phyloP scores from a whole-genome alignment of 2,797 vertebrate genomes.

The Molothrus ater region DNA sequence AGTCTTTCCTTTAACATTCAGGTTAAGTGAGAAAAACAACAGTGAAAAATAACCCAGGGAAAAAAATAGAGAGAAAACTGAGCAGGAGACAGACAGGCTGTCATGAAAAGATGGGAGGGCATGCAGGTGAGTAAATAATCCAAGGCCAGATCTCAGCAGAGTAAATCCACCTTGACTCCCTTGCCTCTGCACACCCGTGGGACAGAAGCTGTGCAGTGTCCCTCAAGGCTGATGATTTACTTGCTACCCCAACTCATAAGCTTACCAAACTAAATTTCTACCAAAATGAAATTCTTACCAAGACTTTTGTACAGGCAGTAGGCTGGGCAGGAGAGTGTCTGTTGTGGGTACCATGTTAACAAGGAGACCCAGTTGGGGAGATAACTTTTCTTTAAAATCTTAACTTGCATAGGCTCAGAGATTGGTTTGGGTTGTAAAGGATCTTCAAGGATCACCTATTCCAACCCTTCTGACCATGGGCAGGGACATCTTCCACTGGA shows the following conservation, averaged over 20 bases:
- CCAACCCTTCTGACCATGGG: neutral
- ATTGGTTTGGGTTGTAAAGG: neutral
- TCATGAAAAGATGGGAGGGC: neutral
- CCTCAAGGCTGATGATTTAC: neutral
- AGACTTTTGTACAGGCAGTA: neutral
- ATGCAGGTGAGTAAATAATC: neutral
- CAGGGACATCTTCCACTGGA: neutral
- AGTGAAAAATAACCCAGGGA: neutral
- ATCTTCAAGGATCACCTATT: neutral
- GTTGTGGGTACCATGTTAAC: accelerated
- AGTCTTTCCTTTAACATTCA: neutral
- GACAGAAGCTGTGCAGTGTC: neutral
- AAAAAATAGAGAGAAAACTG: neutral
- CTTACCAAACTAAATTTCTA: neutral
- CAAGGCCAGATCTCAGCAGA: neutral
- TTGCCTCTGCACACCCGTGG: neutral
- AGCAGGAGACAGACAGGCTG: neutral
- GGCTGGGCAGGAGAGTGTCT: accelerated
- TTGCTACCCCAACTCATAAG: neutral
- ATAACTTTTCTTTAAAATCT: neutral
- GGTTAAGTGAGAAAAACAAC: neutral
- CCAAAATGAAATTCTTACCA: neutral
- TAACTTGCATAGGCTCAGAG: too few relatives aligned
- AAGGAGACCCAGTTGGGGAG: neutral
- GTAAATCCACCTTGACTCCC: neutral